Percentiles rank a stretch among this genome's conserved stretches.
phyloP scores from a whole-genome alignment of 2,113 vertebrate species.

The Girardinichthys multiradiatus region DNA sequence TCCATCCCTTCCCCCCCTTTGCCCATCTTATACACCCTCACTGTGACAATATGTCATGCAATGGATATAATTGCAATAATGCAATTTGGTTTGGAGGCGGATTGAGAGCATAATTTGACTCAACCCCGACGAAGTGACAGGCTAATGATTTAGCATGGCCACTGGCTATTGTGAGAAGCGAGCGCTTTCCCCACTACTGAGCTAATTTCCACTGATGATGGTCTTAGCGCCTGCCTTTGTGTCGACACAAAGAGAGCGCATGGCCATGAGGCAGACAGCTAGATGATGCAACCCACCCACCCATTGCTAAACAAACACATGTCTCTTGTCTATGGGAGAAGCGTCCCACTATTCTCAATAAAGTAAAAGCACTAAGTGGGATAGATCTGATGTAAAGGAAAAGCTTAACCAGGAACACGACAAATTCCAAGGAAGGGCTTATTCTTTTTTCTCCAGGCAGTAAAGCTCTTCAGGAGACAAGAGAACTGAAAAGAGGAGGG shows the following conservation, averaged over 20 bases:
- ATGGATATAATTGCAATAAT: slow-evolving; percentile 80
- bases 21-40: slow-evolving; percentile 50
- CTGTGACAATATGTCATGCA: slow-evolving; percentile 72
- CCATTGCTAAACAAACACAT: slow-evolving; percentile 75
- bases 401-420: slow-evolving; percentile 46
- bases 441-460: slow-evolving; percentile 41
- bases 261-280: slow-evolving; percentile 73
- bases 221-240: slow-evolving; percentile 74
- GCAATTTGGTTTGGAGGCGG: slow-evolving; percentile 80
- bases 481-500: slow-evolving; percentile 35
- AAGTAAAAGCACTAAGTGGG: slow-evolving; percentile 43
- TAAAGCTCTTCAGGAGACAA: slow-evolving; percentile 27
- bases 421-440: slow-evolving; percentile 34
- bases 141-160: slow-evolving; percentile 78
- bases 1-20: slow-evolving; percentile 30
- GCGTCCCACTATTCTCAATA: slow-evolving; percentile 62
- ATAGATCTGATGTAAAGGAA: slow-evolving; percentile 55
- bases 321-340: slow-evolving; percentile 69
- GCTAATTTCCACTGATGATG: slow-evolving; percentile 80
- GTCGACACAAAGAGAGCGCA: slow-evolving; percentile 64
- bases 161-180: slow-evolving; percentile 80
- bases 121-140: slow-evolving; percentile 73
- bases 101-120: slow-evolving; percentile 80
- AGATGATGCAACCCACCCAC: slow-evolving; percentile 77
- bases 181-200: slow-evolving; percentile 73